phyloP scores from a whole-genome alignment of 2,888 invertebrate species.

The Tetanocera ferruginea region DNA sequence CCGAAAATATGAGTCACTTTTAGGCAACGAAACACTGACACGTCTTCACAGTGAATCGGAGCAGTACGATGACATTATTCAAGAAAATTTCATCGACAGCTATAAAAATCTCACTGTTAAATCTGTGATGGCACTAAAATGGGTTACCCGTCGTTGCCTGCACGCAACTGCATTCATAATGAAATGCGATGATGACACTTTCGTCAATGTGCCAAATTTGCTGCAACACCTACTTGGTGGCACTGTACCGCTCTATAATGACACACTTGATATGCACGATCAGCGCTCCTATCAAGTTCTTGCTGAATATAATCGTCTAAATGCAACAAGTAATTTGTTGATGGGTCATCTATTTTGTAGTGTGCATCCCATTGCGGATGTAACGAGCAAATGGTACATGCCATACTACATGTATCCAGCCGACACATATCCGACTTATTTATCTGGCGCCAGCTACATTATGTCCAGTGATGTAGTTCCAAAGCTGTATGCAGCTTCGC shows the following conservation, averaged over 20 bases:
- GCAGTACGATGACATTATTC: constrained; percentile 82
- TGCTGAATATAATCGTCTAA: constrained; percentile 60
- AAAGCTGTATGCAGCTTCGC: constrained; percentile 77
- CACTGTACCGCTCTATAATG: constrained; percentile 68
- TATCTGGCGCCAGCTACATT: constrained; percentile 86
- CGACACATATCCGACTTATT: constrained; percentile 81
- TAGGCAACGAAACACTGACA: constrained; percentile 73
- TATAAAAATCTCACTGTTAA: constrained; percentile 90
- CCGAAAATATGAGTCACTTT: constrained; percentile 53
- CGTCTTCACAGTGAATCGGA: constrained; percentile 78
- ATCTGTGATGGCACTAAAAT: constrained; percentile 86
- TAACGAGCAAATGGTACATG: constrained; percentile 85
- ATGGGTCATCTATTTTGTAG: constrained; percentile 85
- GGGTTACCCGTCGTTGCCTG: constrained; percentile 80
- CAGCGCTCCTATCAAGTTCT: constrained; percentile 57
- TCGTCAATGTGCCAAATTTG: constrained; percentile 82
- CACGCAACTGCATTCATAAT: constrained; percentile 77
- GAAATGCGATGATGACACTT: constrained; percentile 91
- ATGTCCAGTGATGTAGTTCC: constrained; percentile 78
- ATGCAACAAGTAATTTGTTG: constrained; percentile 72
- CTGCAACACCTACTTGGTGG: constrained; percentile 71
- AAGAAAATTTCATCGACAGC: constrained; percentile 86
- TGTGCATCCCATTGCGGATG: constrained; percentile 81
- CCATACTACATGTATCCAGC: constrained; percentile 84
- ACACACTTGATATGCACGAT: constrained; percentile 65